Evolutionary conservation across 2,888 invertebrate genomes (phyloP), one percentile per base, ranked within the genome.

Genomic region (Papilio gigon): DNA sequence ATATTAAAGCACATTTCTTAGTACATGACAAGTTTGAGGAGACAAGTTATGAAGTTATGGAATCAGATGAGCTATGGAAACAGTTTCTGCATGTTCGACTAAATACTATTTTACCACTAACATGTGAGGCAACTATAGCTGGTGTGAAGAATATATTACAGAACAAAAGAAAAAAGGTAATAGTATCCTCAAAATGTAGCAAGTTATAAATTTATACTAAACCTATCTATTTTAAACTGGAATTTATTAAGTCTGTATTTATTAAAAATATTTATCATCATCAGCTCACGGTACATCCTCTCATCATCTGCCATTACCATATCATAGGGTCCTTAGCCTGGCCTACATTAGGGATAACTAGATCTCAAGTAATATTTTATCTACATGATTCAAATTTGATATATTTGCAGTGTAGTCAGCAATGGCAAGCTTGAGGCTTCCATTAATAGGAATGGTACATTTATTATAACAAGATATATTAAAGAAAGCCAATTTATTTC

Each of bases 11-110:
- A 12, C 94, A 94, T 73, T 94, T 95, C 80, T 92, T 95, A 72
- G 93, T 95, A 44, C 95, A 96, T 85, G 95, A 95, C 71, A 94
- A 95, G 79, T 89, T 96, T 71, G 95, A 95, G 79, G 92, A 93
- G 72, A 93, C 94, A 0, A 90, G 93, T 50, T 94, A 94, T 84
- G 94, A 95, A 78, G 87, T 95, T 4, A 86, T 96, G 71, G 92
- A 87, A 44, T 93, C 93, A 63, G 92, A 93, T 58, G 94, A 95
- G 47, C 84, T 96, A 63, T 94, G 93, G 88, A 92, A 93, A 73
- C 93, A 96, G 77, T 96, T 96, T 84, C 87, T 95, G 25, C 95
- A 96, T 82, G 93, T 96, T 12, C 92, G 95, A 59, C 85, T 96
- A 14, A 93, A 93, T 78, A 95, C 95, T 47, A 93, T 93, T 62